Evolutionary conservation across 2,113 vertebrate species (phyloP), one percentile per base, ranked within the genome.

Genomic region (Chaenogobius annularis): DNA sequence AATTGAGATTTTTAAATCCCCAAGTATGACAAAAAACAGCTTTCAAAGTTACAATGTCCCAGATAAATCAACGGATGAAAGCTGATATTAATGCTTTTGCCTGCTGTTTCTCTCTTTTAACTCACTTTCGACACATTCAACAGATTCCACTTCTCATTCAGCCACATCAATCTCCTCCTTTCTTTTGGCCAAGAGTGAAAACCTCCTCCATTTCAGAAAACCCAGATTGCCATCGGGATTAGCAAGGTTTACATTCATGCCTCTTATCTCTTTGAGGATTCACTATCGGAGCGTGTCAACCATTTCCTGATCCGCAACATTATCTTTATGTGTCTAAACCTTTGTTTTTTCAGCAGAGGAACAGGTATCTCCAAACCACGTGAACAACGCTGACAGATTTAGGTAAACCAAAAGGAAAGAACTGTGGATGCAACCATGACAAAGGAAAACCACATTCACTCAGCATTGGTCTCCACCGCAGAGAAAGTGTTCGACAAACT

Each of bases 351-450:
- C 48, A 78, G 15, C 31, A 55, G 35, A 35, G 47, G 64, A 17
- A 72, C 66, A 37, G 12, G 15, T 66, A 69, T 84, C 58, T 56
- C 1, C 14, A 6, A 13, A 44, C 44, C 47, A 31, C 61, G 72
- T n/a, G 37, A 55, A 70, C 26, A 61, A 64, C 7, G 58, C 47
- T 55, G 79, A 79, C 69, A 73, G 75, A 75, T 88, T 74, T 43
- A 76, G 47, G 71, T 75, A 81, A 82, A 79, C 79, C 67, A 79
- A n/a, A 64, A 14, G 70, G 66, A 55, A 71, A 75, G 80, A 64
- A 37, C 66, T 50, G 55, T 0, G 48, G 11, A 44, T 46, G 46
- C 59, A 59, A 64, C 4, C 66, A 68, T 40, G 31, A 61, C 12
- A 66, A 15, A 46, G 44, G 46, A 20, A 22, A 56, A 69, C 23